These are phyloP conservation scores for Carapus acus DNA, from an alignment of 2,797 vertebrate genomes.

Conservation along the genomic window DNA sequence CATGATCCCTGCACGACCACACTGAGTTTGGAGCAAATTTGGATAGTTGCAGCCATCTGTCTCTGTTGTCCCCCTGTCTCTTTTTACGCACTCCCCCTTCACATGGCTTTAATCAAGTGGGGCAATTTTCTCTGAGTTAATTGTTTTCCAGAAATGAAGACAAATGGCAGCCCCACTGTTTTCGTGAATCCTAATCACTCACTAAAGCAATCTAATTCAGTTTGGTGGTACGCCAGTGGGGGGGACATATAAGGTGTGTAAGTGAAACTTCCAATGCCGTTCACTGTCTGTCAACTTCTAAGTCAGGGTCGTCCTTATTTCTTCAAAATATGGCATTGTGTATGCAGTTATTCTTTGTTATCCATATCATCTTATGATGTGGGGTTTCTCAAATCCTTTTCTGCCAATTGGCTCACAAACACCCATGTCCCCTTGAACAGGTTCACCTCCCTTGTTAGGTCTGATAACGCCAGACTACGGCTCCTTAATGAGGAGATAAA, in stretches of 20 bases:
- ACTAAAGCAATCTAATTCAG: not conserved
- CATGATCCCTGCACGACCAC: not conserved
- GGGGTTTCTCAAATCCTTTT: too few relatives aligned
- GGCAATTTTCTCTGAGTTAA: slow-evolving; percentile 33
- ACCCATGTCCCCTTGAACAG: too few relatives aligned
- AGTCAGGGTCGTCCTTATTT: too few relatives aligned
- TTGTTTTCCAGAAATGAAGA: slow-evolving; percentile 39
- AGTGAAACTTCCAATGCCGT: not conserved
- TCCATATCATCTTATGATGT: too few relatives aligned
- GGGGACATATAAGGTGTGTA: slow-evolving; percentile 9
- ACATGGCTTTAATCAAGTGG: slow-evolving; percentile 17
- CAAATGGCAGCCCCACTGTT: slow-evolving; percentile 18
- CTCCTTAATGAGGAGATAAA: too few relatives aligned
- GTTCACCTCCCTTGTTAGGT: too few relatives aligned
- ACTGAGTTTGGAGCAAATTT: slow-evolving; percentile 11
- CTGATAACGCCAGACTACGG: too few relatives aligned
- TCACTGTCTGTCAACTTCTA: too few relatives aligned
- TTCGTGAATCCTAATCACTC: slow-evolving; percentile 1
- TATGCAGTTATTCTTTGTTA: too few relatives aligned
- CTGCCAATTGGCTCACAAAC: too few relatives aligned
- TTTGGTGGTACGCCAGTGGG: slow-evolving; percentile 1
- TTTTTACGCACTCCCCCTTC: slow-evolving; percentile 16
- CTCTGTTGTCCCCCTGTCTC: slow-evolving; percentile 11
- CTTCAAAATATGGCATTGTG: too few relatives aligned
- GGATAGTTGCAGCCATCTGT: slow-evolving; percentile 22